These are phyloP conservation scores for Daubentonia madagascariensis DNA, from an alignment of 2,113 vertebrate species.

Conservation along the genomic window DNA sequence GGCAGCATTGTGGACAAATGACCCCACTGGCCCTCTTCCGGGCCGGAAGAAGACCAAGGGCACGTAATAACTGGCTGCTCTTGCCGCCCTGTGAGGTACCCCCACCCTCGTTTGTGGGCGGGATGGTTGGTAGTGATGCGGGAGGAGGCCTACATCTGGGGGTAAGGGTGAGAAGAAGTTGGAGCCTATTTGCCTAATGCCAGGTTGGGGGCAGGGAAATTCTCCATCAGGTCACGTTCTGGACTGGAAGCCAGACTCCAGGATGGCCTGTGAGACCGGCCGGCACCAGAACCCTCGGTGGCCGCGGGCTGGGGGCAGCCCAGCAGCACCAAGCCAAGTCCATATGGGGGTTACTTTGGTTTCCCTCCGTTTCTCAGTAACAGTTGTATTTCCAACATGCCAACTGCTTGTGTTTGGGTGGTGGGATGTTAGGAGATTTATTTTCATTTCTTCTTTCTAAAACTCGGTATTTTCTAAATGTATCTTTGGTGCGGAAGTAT, in stretches of 20 bases:
- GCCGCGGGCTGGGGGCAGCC: neutral
- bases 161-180: neutral
- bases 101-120: neutral
- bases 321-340: accelerated
- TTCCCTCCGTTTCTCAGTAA: neutral
- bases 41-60: neutral
- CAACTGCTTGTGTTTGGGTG: constrained; percentile 21
- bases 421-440: neutral
- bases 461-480: constrained; percentile 10
- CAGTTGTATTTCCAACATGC: neutral
- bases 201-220: neutral
- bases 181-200: neutral
- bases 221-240: neutral
- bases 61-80: accelerated
- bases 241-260: neutral
- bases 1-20: neutral
- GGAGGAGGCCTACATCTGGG: too few relatives aligned
- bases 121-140: neutral
- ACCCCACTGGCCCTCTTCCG: accelerated
- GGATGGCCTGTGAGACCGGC: neutral
- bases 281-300: neutral
- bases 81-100: too few relatives aligned
- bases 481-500: neutral
- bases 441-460: constrained; percentile 36
- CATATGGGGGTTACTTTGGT: neutral